Base-by-base conservation (phyloP, 2,888 invertebrate genomes). In the Gryllus longicercus region DNA sequence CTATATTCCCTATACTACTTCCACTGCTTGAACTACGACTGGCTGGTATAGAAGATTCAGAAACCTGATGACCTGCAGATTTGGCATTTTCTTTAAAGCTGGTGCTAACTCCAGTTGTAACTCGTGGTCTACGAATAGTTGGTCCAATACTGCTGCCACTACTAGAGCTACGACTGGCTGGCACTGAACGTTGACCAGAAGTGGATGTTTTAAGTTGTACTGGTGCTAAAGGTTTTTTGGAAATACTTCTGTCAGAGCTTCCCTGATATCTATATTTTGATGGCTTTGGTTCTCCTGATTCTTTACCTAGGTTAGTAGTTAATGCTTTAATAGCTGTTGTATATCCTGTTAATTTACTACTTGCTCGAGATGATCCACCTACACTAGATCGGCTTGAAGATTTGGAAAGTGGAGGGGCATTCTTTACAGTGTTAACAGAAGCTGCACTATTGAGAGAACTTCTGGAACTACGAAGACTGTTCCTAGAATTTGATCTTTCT, bases 401-500 rank as follows among this genome's bases (percentile, higher is more conserved):
- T 83, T 87, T 85, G 86, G 89, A 87, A 63, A 88, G 85, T 11
- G 87, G 87, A 2, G 87, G 86, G 81, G 93, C 90, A 82, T 93
- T 92, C 83, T 93, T 91, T 0, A 95, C 95, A 0, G 95, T 95
- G 79, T 93, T 93, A 0, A 92, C 92, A 2, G 93, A 93, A 1
- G 93, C 92, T 3, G 94, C 92, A 86, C 95, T 95, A 85, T 95
- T 95, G 79, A 96, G 88, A 0, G 95, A 96, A 84, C 95, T 95
- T 50, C 94, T 89, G 0, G 96, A 96, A 85, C 95, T 95, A 49
- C 94, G 90, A 21, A 96, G 88, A 79, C 95, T 95, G 75, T 94
- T 93, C 74, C 94, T 89, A 0, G 95, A 95, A 21, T 93, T 91
- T 10, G 94, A 95, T 74, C 94, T 89, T 84, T 95, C 94, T 0